These are phyloP conservation scores for Coregonus clupeaformis DNA, from an alignment of 2,113 vertebrate genomes.

Conservation along the genomic window DNA sequence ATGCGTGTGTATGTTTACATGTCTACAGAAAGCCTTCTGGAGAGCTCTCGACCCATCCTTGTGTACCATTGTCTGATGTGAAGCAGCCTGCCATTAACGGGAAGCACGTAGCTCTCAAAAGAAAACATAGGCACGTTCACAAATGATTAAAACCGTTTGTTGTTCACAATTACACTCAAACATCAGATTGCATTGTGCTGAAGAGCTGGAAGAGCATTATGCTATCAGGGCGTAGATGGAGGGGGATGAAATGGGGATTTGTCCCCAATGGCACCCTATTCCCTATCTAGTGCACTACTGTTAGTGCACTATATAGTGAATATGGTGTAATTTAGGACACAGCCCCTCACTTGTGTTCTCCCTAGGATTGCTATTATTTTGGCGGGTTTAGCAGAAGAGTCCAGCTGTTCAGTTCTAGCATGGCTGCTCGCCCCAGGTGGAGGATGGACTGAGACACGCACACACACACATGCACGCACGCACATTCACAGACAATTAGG, in stretches of 20 bases:
- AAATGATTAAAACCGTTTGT: conserved; percentile 37
- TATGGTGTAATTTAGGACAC: no score
- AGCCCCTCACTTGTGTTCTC: conserved; percentile 29
- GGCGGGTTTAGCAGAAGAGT: conserved; percentile 17
- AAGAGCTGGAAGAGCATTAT: conserved; percentile 15
- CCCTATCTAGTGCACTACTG: not conserved
- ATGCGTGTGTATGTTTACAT: not conserved
- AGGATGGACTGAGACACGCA: not conserved
- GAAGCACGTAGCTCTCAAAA: not conserved
- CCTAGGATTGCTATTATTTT: conserved; percentile 47
- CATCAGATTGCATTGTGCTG: conserved; percentile 28
- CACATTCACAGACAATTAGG: not conserved
- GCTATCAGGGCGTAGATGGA: conserved; percentile 23
- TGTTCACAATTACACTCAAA: conserved; percentile 39
- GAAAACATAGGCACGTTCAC: conserved; percentile 42
- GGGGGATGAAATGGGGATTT: conserved; percentile 15
- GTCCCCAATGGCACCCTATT: not conserved
- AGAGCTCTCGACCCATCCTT: not conserved
- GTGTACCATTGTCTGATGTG: not conserved
- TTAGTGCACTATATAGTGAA: no score
- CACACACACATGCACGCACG: not conserved
- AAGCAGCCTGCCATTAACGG: not conserved
- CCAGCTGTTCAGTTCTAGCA: conserved; percentile 57
- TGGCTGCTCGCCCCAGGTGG: conserved; percentile 27
- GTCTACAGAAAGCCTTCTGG: not conserved